Evolutionary conservation across 2,888 invertebrate species (phyloP), one percentile per base, ranked within the genome.

Genomic region (Stegana nigrithorax): DNA sequence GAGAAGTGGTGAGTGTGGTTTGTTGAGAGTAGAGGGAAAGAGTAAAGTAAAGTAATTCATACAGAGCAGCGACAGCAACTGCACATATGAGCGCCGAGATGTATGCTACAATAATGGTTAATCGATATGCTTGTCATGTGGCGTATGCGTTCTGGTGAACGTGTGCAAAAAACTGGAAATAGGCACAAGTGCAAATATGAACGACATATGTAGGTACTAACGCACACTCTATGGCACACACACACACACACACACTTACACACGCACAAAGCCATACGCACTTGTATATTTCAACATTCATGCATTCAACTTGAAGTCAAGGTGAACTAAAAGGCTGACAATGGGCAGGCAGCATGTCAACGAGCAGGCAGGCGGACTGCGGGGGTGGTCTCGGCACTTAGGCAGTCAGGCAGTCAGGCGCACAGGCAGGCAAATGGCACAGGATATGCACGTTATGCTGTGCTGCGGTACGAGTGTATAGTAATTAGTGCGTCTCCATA

Each of bases 111-210:
- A 53, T 32, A 53, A 53, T 32, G 8, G 32, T 53, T 53, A 53
- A 55, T 55, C 53, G 53, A 55, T 55, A 55, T 55, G 32, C 53
- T 55, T 55, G 53, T 8, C 32, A 32, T 53, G 32, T 32, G 32
- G 19, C 21, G 26, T 25, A 47, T 4, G 19, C 3, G 6, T 27
- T 26, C 32, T 19, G n/a, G n/a, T 29, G n/a, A 19, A 19, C 8
- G 14, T 51, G 7, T 51, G 14, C 27, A 51, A 36, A 32, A 32
- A 23, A 21, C 32, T 55, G 36, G 32, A 53, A 32, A 53, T 53
- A 53, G 53, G 26, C 26, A 50, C 50, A 50, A 45, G 45, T 23
- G 50, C 26, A 27, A n/a, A 26, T 4, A n/a, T 2, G 23, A 47
- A 10, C 47, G 12, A 19, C 19, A 4, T 17, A 14, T 44, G 44